Evolutionary conservation across 2,888 invertebrate genomes (phyloP), one percentile per base, ranked within the genome.

Genomic region (Meandrusa payeni): DNA sequence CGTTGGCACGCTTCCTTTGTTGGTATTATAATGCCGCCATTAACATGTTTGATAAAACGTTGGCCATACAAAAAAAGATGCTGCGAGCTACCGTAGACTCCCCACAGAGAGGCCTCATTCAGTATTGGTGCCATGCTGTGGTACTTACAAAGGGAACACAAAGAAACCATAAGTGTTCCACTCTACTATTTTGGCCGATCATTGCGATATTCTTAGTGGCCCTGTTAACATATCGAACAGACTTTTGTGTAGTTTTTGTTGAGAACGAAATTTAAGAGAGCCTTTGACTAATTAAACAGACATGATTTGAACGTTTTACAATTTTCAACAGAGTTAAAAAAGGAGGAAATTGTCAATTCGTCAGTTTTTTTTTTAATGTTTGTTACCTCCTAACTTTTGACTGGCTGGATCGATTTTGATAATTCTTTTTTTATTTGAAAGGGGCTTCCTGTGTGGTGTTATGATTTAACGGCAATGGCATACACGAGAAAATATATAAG

Each of bases 1-100:
- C 67, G 79, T 86, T 87, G 75, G 81, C 88, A 82, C 82, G 76
- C 82, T 87, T 75, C 83, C 78, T 86, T 86, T 87, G 86, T 87
- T 81, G 78, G 71, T 58, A 66, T 64, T 71, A 85, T 82, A 86
- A 86, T 79, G 82, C 81, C 78, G 79, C 83, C 86, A 87, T 86
- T 85, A 86, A 78, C 77, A 79, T 86, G 85, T 86, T 87, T 86
- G 85, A 83, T 87, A 82, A 79, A 80, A 85, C 69, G 80, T 71
- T 79, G 77, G 73, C 56, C 64, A 72, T 69, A 86, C 76, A 87
- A 86, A 83, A n/a, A 44, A 86, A 86, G 80, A 82, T 69, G 78
- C 72, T 62, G 71, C 55, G 64, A 57, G 85, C 87, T 86, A 82
- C 87, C 65, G 86, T 69, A 50, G 77, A 69, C 81, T 67, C 85